These are phyloP conservation scores for Zeus faber DNA, from an alignment of 2,113 vertebrate genomes.

Conservation along the genomic window DNA sequence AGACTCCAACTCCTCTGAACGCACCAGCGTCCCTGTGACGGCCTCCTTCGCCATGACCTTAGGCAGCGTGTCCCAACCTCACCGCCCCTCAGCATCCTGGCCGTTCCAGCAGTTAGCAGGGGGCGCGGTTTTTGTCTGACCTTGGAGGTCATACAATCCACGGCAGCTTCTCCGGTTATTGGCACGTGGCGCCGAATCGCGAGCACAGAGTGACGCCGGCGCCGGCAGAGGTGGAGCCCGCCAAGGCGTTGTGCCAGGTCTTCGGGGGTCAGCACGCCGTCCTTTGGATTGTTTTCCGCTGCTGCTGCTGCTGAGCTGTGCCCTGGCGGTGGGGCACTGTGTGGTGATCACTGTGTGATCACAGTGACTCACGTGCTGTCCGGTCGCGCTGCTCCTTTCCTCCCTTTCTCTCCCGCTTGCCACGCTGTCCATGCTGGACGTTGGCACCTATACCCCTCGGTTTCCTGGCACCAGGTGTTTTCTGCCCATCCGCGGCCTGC, in stretches of 20 bases:
- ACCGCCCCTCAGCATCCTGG: conserved; percentile 77
- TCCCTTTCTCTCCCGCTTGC: conserved; percentile 69
- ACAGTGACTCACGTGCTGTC: conserved; percentile 66
- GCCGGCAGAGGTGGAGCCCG: conserved; percentile 17
- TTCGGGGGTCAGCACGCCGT: conserved; percentile 84
- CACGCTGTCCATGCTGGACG: conserved; percentile 69
- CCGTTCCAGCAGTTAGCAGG: conserved; percentile 77
- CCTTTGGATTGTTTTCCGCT: conserved; percentile 81
- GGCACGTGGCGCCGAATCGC: conserved; percentile 56
- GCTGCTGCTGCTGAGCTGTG: conserved; percentile 79
- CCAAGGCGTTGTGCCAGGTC: conserved; percentile 69
- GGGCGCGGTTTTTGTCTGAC: conserved; percentile 77
- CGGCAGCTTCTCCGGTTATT: conserved; percentile 77
- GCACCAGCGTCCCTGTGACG: conserved; percentile 50
- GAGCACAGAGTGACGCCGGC: conserved; percentile 6
- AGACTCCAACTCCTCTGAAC: conserved; percentile 37
- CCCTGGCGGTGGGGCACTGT: conserved; percentile 84
- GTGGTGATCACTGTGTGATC: conserved; percentile 75
- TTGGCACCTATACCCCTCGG: conserved; percentile 76
- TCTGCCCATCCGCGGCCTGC: conserved; percentile 56
- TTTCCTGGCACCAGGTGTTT: conserved; percentile 83
- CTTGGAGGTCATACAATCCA: conserved; percentile 80
- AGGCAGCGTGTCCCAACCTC: conserved; percentile 79
- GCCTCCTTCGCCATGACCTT: conserved; percentile 84
- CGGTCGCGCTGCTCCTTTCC: conserved; percentile 57